These are phyloP conservation scores for Volucella inflata DNA, from an alignment of 2,888 invertebrate species.

Conservation along the genomic window DNA sequence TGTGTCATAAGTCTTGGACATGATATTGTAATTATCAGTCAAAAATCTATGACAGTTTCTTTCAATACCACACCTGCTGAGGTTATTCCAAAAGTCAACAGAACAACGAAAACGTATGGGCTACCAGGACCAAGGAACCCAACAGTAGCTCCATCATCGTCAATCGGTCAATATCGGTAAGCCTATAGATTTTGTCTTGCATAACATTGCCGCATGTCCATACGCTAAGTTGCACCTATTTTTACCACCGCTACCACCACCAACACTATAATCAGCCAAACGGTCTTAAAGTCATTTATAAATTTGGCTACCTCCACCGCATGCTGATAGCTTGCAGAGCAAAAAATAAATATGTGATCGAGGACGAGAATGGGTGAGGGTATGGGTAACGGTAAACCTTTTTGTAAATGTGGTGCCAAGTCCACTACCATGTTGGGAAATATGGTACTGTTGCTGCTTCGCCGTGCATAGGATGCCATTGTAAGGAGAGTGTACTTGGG, in stretches of 20 bases:
- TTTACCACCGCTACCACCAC: background rate
- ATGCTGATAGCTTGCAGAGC: conserved; percentile 40
- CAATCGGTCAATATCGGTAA: conserved; percentile 28
- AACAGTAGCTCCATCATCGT: conserved; percentile 22
- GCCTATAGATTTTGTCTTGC: conserved; percentile 42
- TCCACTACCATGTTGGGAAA: conserved; percentile 44
- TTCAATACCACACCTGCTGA: conserved; percentile 40
- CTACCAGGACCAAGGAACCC: conserved; percentile 39
- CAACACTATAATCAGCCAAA: no score
- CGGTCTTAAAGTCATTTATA: conserved; percentile 54
- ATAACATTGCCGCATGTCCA: conserved; percentile 50
- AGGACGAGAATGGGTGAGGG: background rate
- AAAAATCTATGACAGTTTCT: conserved; percentile 43
- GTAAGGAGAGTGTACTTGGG: conserved; percentile 50
- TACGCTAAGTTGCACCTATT: conserved; percentile 62
- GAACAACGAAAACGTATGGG: conserved; percentile 34
- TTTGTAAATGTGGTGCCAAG: conserved; percentile 44
- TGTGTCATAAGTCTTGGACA: conserved; percentile 27
- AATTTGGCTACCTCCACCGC: conserved; percentile 52
- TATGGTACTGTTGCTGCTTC: background rate
- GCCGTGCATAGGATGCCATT: conserved; percentile 44
- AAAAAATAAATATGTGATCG: background rate
- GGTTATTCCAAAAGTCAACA: conserved; percentile 34
- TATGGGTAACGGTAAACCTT: conserved; percentile 34
- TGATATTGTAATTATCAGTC: conserved; percentile 31